phyloP scores from a whole-genome alignment of 35 echinoderm and acorn worm species.

The Lytechinus pictus region DNA sequence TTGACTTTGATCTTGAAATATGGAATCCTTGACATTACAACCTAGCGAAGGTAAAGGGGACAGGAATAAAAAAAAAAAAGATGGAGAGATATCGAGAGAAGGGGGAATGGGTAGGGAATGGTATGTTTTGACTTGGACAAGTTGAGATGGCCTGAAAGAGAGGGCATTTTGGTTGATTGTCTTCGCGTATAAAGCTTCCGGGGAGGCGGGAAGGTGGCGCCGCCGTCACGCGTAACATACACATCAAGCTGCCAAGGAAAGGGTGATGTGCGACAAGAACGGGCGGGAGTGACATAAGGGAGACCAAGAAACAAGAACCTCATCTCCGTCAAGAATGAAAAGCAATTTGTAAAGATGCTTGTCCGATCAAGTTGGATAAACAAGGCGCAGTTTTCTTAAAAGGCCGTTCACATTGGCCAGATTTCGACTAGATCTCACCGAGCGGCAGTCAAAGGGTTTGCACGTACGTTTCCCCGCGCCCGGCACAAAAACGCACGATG shows the following conservation, averaged over 20 bases:
- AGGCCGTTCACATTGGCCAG: neutral
- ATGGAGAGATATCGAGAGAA: neutral
- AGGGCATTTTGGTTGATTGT: conserved; percentile 15
- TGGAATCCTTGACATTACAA: neutral
- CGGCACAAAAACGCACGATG: neutral
- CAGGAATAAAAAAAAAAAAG: neutral
- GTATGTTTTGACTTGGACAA: neutral
- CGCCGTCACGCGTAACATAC: conserved; percentile 23
- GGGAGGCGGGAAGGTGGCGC: conserved; percentile 32
- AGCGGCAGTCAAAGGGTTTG: neutral
- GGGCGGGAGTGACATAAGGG: neutral
- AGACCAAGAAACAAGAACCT: neutral
- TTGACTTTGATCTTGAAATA: neutral
- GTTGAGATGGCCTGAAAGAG: neutral
- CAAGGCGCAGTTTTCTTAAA: conserved; percentile 40
- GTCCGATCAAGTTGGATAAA: conserved; percentile 31
- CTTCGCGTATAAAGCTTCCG: conserved; percentile 5
- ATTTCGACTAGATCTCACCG: neutral
- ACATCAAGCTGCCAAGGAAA: neutral
- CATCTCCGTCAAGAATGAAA: conserved; percentile 40
- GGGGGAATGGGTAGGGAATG: neutral
- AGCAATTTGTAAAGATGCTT: conserved; percentile 48
- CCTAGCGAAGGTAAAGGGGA: neutral
- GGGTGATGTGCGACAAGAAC: neutral
- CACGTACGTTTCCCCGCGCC: neutral